Percentiles rank a stretch among this genome's conserved stretches.
Conservation (phyloP, 2,797 vertebrate species). For the Oceanodroma leucorhoa region DNA sequence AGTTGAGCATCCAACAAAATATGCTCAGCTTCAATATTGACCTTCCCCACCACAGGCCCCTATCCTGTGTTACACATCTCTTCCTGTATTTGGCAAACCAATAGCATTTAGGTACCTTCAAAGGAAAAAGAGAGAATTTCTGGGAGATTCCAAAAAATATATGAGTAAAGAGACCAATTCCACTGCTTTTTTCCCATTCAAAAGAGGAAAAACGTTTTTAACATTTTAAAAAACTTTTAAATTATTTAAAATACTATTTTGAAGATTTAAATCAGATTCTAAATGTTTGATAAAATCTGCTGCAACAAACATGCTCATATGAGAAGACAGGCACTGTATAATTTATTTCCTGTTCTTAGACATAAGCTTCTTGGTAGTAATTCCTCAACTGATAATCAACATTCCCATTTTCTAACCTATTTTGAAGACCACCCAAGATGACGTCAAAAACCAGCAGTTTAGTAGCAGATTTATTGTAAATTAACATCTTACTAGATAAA, state of each 20-base stretch:
- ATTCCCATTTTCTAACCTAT: neutral
- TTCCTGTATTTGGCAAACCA: neutral
- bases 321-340: neutral
- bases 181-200: neutral
- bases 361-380: neutral
- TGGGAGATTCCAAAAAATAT: neutral
- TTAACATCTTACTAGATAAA: neutral
- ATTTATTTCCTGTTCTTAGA: neutral
- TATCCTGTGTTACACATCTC: neutral
- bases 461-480: neutral
- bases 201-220: neutral
- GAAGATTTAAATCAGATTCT: neutral
- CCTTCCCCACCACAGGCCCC: neutral
- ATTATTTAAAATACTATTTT: neutral
- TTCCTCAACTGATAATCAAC: neutral
- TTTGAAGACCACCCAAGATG: neutral
- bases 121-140: neutral
- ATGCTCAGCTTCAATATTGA: neutral
- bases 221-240: neutral
- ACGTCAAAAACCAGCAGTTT: neutral
- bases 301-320: neutral
- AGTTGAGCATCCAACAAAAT: neutral
- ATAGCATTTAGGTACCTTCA: neutral
- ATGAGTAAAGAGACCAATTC: neutral
- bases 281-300: neutral